phyloP scores from a whole-genome alignment of 1,140 invertebrate species.

The Uloborus diversus region DNA sequence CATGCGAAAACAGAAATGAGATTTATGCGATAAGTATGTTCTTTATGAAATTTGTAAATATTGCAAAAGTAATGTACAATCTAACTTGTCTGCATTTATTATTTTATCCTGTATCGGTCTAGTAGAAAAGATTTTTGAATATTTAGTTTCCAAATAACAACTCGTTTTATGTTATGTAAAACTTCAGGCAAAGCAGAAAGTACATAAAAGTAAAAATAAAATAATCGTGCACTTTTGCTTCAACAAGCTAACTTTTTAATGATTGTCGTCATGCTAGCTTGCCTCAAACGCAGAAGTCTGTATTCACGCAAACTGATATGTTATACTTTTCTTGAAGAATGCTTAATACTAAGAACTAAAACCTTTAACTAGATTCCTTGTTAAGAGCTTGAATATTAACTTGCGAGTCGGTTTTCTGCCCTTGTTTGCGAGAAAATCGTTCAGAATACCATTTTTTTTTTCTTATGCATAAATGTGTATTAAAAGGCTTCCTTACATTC shows the following conservation, averaged over 20 bases:
- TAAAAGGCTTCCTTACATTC: constrained; percentile 23
- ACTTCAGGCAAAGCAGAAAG: not conserved
- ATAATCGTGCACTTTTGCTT: constrained; percentile 10
- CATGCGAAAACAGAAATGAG: too few species aligned
- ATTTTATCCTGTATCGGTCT: too few species aligned
- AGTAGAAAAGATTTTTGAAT: too few species aligned
- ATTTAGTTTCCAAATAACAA: too few species aligned
- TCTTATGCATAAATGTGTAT: constrained; percentile 45
- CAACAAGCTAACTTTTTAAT: constrained; percentile 39
- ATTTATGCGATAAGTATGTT: too few species aligned
- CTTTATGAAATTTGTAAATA: too few species aligned
- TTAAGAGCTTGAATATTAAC: constrained; percentile 28
- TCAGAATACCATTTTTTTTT: constrained; percentile 5
- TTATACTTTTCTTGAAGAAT: constrained; percentile 28
- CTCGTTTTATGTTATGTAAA: too few species aligned
- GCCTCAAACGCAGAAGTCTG: constrained; percentile 15
- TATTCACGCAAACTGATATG: constrained; percentile 40
- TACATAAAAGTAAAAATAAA: constrained; percentile 9
- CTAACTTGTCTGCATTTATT: too few species aligned
- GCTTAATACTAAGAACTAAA: constrained; percentile 22
- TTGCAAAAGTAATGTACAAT: too few species aligned
- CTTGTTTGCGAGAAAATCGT: not conserved
- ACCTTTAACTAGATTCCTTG: not conserved
- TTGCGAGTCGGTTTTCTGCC: constrained; percentile 2
- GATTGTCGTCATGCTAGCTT: constrained; percentile 41